Evolutionary conservation across 2,797 vertebrate genomes (phyloP).

Genomic region (Macropodus opercularis): DNA sequence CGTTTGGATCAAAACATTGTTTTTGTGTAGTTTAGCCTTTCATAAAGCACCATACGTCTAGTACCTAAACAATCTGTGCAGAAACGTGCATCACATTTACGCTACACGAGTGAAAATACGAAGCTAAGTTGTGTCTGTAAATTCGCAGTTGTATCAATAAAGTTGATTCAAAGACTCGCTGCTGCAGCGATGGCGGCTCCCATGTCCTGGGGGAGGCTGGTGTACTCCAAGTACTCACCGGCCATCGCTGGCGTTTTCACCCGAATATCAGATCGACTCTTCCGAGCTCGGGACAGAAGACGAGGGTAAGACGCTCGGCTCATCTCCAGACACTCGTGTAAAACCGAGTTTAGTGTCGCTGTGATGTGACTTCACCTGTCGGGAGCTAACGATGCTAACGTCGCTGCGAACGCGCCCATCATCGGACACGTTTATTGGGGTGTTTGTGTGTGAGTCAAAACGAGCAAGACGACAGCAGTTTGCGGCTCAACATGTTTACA

Average conservation of each 20-base stretch:
- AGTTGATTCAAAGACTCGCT: conserved; percentile 70
- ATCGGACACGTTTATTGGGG: neutral
- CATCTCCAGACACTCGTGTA: neutral
- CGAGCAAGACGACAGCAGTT: neutral
- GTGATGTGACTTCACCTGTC: neutral
- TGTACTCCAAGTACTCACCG: conserved; percentile 76
- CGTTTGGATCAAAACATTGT: no score
- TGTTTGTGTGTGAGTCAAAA: neutral
- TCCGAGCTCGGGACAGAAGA: conserved; percentile 76
- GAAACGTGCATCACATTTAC: neutral
- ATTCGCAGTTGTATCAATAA: conserved; percentile 61
- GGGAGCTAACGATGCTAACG: conserved; percentile 14
- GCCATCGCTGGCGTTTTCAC: conserved; percentile 77
- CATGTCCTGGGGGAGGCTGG: conserved; percentile 82
- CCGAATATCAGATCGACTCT: conserved; percentile 78
- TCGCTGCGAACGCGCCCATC: neutral
- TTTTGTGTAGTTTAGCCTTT: no score
- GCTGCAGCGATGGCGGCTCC: conserved; percentile 81
- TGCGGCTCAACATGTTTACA: neutral
- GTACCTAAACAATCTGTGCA: neutral
- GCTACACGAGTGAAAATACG: neutral
- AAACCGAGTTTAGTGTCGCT: neutral
- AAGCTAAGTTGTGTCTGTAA: conserved; percentile 14
- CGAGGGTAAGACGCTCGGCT: conserved; percentile 73
- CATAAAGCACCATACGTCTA: no score